Base-by-base conservation (phyloP, 2,888 invertebrate genomes). In the Trissoscelio sp. region DNA sequence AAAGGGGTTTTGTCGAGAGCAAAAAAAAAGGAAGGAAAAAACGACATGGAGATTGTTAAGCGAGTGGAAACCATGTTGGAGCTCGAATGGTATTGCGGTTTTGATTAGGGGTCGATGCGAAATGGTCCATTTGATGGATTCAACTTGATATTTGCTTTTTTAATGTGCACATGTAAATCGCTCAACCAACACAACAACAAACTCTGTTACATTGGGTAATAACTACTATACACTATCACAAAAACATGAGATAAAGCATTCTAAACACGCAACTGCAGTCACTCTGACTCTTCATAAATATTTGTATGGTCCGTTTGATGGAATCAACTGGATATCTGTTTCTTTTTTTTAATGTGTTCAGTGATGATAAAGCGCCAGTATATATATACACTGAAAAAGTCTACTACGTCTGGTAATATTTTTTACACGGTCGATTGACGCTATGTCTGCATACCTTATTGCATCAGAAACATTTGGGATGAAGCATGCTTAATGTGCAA, bases 81-180 rank as follows among this genome's bases (percentile, higher is more conserved):
- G 44, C 14, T 60, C 4, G 16, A 16, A 34, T 48, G 31, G 46
- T 22, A 22, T 7, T 53, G 53, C 42, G 53, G 66, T 53, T 66
- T 39, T 39, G 51, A 66, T 51, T 51, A 51, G 14, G 12, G 51
- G 39, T 39, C 11, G 48, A 66, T 14, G 39, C 9, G 66, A 39
- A 51, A 51, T 66, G 16, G 16, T 14, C 66, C 39, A 34, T 24
- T 37, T 39, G 42, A 42, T 67, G 53, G 31, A 66, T 51, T 66
- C 14, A 31, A 16, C 53, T 53, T 53, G 39, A 24, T 28, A 58
- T 39, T 57, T 57, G 18, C 24, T 57, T 37, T 57, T 34, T 11
- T 28, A 34, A 39, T 39, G 34, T 9, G 34, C 11, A 2, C 34
- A 3, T 34, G 39, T 39, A n/a, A 7, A 39, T 39, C 7, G 14